Evolutionary conservation across 2,113 vertebrate species (phyloP).

Genomic region (Chaetorhynchus papuensis): DNA sequence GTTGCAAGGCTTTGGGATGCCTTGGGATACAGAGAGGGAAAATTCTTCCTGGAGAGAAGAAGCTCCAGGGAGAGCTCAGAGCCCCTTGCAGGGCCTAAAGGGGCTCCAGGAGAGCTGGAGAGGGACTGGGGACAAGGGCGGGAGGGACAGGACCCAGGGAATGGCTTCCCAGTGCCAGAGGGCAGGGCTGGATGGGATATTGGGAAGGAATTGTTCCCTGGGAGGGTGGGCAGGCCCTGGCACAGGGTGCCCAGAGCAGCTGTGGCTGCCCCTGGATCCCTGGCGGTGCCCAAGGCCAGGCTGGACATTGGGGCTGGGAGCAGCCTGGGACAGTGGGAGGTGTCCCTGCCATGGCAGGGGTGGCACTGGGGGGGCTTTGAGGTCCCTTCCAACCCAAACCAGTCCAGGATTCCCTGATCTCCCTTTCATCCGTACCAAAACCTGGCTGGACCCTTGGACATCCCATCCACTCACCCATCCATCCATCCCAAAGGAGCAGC

Average conservation of each 20-base stretch:
- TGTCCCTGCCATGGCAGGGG: background rate
- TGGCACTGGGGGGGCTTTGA: accelerated
- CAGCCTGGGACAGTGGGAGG: background rate
- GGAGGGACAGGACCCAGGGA: background rate
- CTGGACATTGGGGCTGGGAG: background rate
- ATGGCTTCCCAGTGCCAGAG: background rate
- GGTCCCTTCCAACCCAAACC: background rate
- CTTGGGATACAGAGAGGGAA: background rate
- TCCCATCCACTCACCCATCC: background rate
- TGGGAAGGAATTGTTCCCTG: background rate
- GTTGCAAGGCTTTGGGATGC: background rate
- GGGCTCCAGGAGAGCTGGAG: background rate
- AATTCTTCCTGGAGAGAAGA: background rate
- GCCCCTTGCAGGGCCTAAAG: accelerated
- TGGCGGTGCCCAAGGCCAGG: background rate
- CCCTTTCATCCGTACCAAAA: accelerated
- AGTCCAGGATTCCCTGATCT: background rate
- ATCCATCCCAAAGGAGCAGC: background rate
- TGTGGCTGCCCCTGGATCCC: background rate
- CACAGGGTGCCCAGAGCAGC: background rate
- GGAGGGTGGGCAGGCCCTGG: background rate
- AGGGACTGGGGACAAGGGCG: background rate
- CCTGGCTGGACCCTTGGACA: background rate
- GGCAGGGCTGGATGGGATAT: background rate
- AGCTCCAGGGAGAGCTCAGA: background rate